These are phyloP conservation scores for Tetraneura akinire DNA, from an alignment of 1,140 invertebrate species.

Conservation along the genomic window DNA sequence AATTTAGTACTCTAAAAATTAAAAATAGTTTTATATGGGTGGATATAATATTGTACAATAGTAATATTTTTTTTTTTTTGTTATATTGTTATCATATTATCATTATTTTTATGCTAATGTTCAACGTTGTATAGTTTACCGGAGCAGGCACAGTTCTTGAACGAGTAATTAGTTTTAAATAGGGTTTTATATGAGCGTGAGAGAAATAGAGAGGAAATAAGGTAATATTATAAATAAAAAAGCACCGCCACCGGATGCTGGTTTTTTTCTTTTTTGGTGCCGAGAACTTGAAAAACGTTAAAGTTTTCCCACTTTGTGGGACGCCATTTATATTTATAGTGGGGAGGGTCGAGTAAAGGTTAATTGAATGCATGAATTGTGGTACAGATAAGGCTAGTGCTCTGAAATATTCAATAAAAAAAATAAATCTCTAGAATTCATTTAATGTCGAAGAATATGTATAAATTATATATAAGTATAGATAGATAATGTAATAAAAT, in stretches of 20 bases:
- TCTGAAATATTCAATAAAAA: neutral
- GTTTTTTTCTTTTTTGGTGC: neutral
- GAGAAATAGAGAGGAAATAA: slow-evolving; percentile 24
- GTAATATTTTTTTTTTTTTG: slow-evolving; percentile 26
- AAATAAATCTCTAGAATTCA: neutral
- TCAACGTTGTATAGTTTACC: no score
- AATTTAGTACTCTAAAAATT: neutral
- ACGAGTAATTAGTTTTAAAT: slow-evolving; percentile 48
- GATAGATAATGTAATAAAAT: no score
- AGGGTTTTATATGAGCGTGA: neutral
- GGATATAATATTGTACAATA: slow-evolving; percentile 19
- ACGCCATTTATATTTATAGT: neutral
- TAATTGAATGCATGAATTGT: slow-evolving; percentile 33
- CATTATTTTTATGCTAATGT: slow-evolving; percentile 30
- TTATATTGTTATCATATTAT: slow-evolving; percentile 23
- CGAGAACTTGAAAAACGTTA: slow-evolving; percentile 20
- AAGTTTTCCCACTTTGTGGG: neutral
- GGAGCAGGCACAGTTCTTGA: slow-evolving; percentile 2
- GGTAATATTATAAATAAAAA: slow-evolving; percentile 14
- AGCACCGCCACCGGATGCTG: slow-evolving; percentile 20
- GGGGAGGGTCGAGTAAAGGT: neutral
- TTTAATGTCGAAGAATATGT: no score
- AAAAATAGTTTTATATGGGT: slow-evolving; percentile 28
- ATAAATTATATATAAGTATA: no score
- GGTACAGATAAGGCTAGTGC: neutral